Conservation (phyloP, 2,888 invertebrate species). For the Acronicta aceris region DNA sequence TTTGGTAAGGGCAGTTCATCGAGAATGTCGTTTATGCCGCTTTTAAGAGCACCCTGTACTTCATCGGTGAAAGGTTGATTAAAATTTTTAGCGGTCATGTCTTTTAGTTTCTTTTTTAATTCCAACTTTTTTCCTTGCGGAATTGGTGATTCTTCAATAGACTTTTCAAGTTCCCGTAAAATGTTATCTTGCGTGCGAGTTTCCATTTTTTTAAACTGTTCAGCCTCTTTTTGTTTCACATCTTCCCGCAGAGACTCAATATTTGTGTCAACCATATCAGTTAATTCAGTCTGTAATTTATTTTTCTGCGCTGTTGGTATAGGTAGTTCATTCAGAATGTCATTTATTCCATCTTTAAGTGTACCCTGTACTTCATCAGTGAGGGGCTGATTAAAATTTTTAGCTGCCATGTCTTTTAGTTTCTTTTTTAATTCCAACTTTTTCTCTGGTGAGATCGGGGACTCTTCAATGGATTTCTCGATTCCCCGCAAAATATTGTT, state of each 20-base stretch:
- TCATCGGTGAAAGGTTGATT: not conserved
- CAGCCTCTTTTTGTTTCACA: not conserved
- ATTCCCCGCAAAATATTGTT: not conserved
- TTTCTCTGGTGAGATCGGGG: conserved; percentile 1
- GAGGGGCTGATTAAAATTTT: not conserved
- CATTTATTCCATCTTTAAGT: conserved; percentile 2
- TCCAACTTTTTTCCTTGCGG: conserved; percentile 3
- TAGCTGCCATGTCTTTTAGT: conserved; percentile 1
- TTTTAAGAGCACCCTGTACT: not conserved
- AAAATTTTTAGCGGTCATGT: not conserved
- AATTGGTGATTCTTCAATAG: conserved; percentile 1
- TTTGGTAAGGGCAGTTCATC: conserved; percentile 22
- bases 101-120: not conserved
- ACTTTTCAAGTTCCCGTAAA: not conserved
- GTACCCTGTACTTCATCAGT: not conserved
- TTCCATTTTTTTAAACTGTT: not conserved
- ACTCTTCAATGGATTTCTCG: not conserved
- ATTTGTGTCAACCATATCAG: not conserved
- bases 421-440: conserved; percentile 8
- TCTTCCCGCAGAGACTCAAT: not conserved
- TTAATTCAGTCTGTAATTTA: not conserved
- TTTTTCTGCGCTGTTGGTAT: conserved; percentile 1
- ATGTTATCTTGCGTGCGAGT: not conserved
- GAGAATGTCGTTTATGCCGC: conserved; percentile 34
- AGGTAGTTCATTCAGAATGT: conserved; percentile 2